Evolutionary conservation across 1,140 invertebrate genomes (phyloP).

Genomic region (Diorhabda elongata): DNA sequence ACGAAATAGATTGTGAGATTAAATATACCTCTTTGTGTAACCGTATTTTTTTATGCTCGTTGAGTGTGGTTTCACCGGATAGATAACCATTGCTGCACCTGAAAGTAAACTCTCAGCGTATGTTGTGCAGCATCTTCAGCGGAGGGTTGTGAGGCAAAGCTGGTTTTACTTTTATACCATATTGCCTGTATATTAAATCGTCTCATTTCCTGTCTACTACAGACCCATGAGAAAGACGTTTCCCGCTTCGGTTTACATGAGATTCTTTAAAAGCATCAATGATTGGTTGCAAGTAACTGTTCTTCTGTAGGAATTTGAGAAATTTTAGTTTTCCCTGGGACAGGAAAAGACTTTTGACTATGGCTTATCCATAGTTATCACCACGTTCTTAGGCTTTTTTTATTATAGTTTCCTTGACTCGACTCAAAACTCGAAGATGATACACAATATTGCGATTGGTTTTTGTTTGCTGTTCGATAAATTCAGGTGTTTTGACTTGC

Average conservation of each 20-base stretch:
- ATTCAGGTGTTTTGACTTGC: slow-evolving; percentile 16
- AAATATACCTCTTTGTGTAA: slow-evolving; percentile 84
- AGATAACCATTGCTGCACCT: slow-evolving; percentile 11
- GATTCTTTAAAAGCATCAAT: slow-evolving; percentile 13
- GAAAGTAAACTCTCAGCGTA: slow-evolving; percentile 11
- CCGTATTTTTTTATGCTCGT: slow-evolving; percentile 7
- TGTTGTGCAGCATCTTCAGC: not conserved
- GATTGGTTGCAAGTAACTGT: slow-evolving; percentile 6
- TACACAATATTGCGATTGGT: slow-evolving; percentile 20
- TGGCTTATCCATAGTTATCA: too few species aligned
- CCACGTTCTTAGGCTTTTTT: too few species aligned
- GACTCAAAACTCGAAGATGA: slow-evolving; percentile 11
- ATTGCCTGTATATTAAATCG: slow-evolving; percentile 13
- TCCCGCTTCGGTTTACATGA: slow-evolving; percentile 12
- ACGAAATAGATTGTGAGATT: slow-evolving; percentile 76
- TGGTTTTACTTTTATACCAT: not conserved
- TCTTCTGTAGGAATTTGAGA: slow-evolving; percentile 14
- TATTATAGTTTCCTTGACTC: too few species aligned
- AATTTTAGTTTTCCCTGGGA: not conserved
- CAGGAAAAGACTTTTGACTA: too few species aligned
- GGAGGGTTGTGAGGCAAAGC: slow-evolving; percentile 9
- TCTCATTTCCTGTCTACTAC: slow-evolving; percentile 10
- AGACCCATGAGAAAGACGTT: slow-evolving; percentile 14
- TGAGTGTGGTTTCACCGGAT: slow-evolving; percentile 9
- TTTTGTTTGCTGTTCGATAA: slow-evolving; percentile 21